These are phyloP conservation scores for Sphaeridia pumilis DNA, from an alignment of 2,888 invertebrate species.

Conservation along the genomic window DNA sequence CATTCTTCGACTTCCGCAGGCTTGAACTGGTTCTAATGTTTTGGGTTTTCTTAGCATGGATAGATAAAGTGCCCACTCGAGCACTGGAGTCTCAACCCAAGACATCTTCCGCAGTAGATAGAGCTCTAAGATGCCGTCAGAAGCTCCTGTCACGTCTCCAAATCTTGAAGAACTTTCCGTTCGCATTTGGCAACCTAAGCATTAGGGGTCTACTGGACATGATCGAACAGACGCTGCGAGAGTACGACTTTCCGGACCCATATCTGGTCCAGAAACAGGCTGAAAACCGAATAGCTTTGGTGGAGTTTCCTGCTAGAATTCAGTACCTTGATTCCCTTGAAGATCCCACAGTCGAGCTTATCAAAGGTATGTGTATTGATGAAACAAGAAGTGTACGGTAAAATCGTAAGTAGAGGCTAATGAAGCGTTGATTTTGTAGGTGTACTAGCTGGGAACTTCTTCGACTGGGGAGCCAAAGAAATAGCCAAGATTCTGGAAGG, in stretches of 20 bases:
- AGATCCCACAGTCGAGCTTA: constrained; percentile 42
- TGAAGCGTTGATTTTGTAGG: constrained; percentile 37
- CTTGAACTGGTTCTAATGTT: background rate
- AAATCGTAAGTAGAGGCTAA: no score
- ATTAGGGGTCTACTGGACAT: constrained; percentile 81
- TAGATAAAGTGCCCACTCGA: constrained; percentile 69
- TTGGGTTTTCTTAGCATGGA: constrained; percentile 44
- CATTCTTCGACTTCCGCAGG: no score
- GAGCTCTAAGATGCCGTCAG: constrained; percentile 69
- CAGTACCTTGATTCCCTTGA: constrained; percentile 50
- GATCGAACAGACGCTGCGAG: constrained; percentile 78
- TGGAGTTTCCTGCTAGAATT: constrained; percentile 55
- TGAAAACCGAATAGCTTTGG: constrained; percentile 73
- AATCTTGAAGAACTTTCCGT: constrained; percentile 62
- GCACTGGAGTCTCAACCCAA: constrained; percentile 67
- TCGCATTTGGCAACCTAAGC: constrained; percentile 71
- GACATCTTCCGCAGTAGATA: constrained; percentile 59
- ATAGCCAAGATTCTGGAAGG: constrained; percentile 71
- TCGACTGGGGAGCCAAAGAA: constrained; percentile 95
- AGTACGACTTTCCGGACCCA: constrained; percentile 85
- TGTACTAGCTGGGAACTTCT: constrained; percentile 75
- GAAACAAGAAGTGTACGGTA: background rate
- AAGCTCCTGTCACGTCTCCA: constrained; percentile 69
- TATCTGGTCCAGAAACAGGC: constrained; percentile 61
- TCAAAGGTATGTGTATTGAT: constrained; percentile 37